Base-by-base conservation (phyloP, 2,113 vertebrate genomes). In the Bungarus multicinctus region DNA sequence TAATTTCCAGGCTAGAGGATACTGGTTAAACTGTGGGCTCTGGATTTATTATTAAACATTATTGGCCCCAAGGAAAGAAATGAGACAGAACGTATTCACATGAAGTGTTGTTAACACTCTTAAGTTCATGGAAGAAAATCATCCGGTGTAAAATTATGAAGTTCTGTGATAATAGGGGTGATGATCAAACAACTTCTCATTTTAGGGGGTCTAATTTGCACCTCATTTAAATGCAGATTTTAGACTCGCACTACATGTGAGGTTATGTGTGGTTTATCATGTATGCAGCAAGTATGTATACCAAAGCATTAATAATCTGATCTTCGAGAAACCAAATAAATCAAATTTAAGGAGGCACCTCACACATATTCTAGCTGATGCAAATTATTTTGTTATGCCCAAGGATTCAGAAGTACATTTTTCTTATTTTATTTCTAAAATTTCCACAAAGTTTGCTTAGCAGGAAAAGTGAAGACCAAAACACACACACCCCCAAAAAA, bases 11-110 rank as follows among this genome's bases (percentile, higher is more conserved):
- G 93, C 94, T 95, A 90, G 92, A 96, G 85, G 94, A 69, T 90
- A 92, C 92, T 89, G 88, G 93, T 94, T 93, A 92, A 95, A 94
- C 91, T 27, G 0, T 92, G 94, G 91, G 92, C 92, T 96, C 93
- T 94, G 94, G 95, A 91, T 95, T 95, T 96, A 92, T 95, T 96
- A 93, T 95, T 95, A 95, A 97, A 93, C 92, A 93, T 39, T 47
- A 6, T 93, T 69, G 92, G 92, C 94, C 95, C 91, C 20, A 2
- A 95, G 95, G 95, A 96, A 93, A 12, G 52, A 93, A 95, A 94
- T 89, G 89, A 95, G 89, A 86, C 90, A 93, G 92, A 85, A 87
- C 88, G 95, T 92, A 87, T 94, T 94, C 58, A 0, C 43, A 81
- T 87, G 23, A 93, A 94, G 45, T 74, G 90, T 27, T 92, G 93